These are phyloP conservation scores for Tragelaphus buxtoni DNA, from an alignment of 2,113 vertebrate species.

Conservation along the genomic window DNA sequence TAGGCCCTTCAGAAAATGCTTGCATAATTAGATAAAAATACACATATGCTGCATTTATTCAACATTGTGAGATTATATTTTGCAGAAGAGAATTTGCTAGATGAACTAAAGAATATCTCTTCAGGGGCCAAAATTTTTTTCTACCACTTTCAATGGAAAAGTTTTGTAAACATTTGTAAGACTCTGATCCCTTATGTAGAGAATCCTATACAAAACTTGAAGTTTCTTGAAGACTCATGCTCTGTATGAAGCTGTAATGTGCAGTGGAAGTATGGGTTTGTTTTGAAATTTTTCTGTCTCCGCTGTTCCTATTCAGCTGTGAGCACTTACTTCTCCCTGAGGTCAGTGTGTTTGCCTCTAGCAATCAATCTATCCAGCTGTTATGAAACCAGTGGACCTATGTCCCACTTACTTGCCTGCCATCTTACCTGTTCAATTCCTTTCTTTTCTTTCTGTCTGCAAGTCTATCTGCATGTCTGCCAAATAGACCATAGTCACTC, in stretches of 20 bases:
- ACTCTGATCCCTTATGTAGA: neutral
- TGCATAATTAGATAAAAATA: neutral
- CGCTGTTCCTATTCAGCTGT: neutral
- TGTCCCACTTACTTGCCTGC: neutral
- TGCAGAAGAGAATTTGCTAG: slow-evolving; percentile 1
- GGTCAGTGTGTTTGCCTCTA: neutral
- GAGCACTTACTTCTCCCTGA: neutral
- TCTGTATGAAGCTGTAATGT: neutral
- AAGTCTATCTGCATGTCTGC: neutral
- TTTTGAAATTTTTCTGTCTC: neutral
- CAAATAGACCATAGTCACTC: neutral
- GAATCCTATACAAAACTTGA: neutral
- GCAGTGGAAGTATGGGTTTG: neutral
- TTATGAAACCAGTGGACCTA: neutral
- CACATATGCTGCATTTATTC: neutral
- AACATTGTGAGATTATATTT: neutral
- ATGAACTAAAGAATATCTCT: neutral
- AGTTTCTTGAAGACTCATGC: neutral
- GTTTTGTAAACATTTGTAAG: neutral
- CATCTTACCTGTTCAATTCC: neutral
- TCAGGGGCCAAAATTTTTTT: neutral
- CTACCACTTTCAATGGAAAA: neutral
- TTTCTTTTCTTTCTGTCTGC: neutral
- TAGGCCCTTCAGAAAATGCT: neutral
- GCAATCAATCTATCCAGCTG: neutral